Conservation (phyloP, 2,797 vertebrate genomes). For the Neopelma chrysocephalum region DNA sequence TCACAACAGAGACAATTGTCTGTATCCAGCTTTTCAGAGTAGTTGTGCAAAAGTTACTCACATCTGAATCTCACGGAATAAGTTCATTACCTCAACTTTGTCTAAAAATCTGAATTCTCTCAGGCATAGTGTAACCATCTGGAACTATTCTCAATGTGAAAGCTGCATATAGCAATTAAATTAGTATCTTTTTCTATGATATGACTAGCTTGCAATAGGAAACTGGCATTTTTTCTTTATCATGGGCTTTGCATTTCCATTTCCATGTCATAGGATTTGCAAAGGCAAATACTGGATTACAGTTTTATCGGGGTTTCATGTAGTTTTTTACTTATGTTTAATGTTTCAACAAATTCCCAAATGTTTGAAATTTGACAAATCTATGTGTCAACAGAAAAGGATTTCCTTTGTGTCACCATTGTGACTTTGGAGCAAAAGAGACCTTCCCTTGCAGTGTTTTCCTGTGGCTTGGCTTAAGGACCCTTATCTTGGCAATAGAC, state of each 20-base stretch:
- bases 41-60: not conserved
- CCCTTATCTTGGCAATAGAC: not conserved
- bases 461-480: not conserved
- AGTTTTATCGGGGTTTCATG: not conserved
- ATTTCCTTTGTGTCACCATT: not conserved
- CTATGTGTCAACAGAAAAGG: not conserved
- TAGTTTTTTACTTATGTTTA: not conserved
- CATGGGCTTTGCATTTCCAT: not conserved
- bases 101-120: not conserved
- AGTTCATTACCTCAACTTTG: not conserved
- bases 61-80: not conserved
- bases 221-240: not conserved
- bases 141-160: not conserved
- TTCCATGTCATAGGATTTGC: not conserved
- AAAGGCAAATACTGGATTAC: not conserved
- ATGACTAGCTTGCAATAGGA: not conserved
- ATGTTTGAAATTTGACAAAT: not conserved
- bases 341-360: not conserved
- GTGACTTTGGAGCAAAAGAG: not conserved
- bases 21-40: not conserved
- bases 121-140: not conserved
- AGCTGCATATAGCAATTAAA: not conserved
- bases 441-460: not conserved
- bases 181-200: not conserved
- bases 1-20: not conserved